Base-by-base conservation (phyloP, 2,888 invertebrate species). In the Drosophila greeni region DNA sequence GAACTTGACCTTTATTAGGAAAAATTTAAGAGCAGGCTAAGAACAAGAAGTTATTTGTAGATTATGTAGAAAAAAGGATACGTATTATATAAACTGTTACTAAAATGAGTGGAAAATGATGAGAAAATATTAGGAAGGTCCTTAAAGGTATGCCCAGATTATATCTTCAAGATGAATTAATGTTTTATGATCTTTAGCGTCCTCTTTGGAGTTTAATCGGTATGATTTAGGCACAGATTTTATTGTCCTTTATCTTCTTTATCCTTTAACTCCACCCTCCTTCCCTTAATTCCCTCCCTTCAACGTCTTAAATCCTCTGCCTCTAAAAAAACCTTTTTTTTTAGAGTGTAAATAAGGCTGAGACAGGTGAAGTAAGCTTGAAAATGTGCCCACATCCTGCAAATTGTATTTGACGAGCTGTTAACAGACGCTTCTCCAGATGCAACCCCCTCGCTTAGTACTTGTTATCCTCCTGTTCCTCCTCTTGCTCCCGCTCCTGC, bases 351-450 rank as follows among this genome's bases (percentile, higher is more conserved):
- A 76, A 79, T 74, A 79, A 67, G 69, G 69, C 11, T 67, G 64
- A 68, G 72, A 20, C 47, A 20, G 11, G 31, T 34, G 14, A 12
- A n/a, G n/a, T n/a, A n/a, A n/a, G n/a, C n/a, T n/a, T n/a, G n/a
- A n/a, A n/a, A n/a, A n/a, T n/a, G n/a, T 18, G 18, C 12, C 36
- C 18, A 47, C 31, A 26, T 31, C 72, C 26, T 34, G 54, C 54
- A 75, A 79, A 76, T 76, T 74, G 78, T 74, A 75, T 78, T 82
- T 74, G 82, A 82, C 69, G 74, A 78, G 76, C 79, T 82, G 76
- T 72, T 73, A 78, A 82, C 62, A 47, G 60, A 55, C 23, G 64
- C 73, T 43, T 65, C 23, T 37, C 37, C 42, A n/a, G 18, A 8
- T 51, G 51, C 39, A 51, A 11, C 39, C 34, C 8, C n/a, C 45